These are phyloP conservation scores for Nemotelus pantherinus DNA, from an alignment of 2,888 invertebrate species.

Conservation along the genomic window DNA sequence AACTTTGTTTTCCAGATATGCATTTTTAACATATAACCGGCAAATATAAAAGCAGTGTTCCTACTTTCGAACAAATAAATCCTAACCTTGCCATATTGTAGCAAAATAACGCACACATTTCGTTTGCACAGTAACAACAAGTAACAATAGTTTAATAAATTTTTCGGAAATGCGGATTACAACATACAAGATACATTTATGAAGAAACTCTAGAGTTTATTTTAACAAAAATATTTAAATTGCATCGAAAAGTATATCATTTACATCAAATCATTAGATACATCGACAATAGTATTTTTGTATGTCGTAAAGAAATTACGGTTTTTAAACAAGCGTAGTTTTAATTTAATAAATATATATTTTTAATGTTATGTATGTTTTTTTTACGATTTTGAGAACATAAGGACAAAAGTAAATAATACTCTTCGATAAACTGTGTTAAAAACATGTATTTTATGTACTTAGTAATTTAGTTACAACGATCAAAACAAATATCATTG, in stretches of 20 bases:
- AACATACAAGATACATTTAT: no score
- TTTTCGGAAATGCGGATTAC: no score
- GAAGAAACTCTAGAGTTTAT: no score
- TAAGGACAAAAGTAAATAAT: constrained; percentile 12
- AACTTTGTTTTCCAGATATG: no score
- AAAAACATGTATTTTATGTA: constrained; percentile 13
- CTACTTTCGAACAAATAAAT: not conserved
- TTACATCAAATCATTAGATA: not conserved
- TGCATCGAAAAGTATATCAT: no score
- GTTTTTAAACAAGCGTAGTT: not conserved
- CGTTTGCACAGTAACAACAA: constrained; percentile 20
- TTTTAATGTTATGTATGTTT: not conserved
- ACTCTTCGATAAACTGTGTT: constrained; percentile 29
- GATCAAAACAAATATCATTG: not conserved
- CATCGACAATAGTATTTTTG: not conserved
- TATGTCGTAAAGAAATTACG: not conserved
- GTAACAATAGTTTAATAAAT: not conserved
- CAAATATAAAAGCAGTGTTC: no score
- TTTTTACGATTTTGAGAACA: constrained; percentile 8
- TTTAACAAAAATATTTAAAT: no score
- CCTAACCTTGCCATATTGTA: constrained; percentile 23
- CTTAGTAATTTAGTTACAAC: constrained; percentile 2
- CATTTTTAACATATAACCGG: no score
- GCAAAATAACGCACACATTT: constrained; percentile 6
- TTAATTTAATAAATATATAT: no score